Base-by-base conservation (phyloP, 1,140 invertebrate genomes). In the Brachionus koreanus region DNA sequence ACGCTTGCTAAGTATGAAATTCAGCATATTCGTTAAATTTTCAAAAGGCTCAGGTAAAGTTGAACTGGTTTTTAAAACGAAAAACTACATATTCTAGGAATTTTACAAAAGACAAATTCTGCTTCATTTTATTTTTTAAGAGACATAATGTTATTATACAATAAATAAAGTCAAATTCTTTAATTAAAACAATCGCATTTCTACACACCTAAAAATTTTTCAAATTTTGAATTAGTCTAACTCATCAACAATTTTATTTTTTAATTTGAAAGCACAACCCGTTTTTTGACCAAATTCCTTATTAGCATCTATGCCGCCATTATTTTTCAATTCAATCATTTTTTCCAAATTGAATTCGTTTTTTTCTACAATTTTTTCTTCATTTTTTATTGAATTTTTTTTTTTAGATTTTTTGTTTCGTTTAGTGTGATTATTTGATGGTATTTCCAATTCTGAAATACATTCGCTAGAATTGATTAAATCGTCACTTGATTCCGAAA, bases 401-500 rank as follows among this genome's bases (percentile, higher is more conserved):
- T 75, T 75, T 10, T 43, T 29, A 12, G 12, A 33, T 43, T 75
- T 65, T 42, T 79, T 25, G 25, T 61, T 43, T 39, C 13, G 9
- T 43, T 12, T 79, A 9, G 1, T 25, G 7, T 43, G 33, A 16
- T 39, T 69, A 7, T 35, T 65, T 5, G 63, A 0, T 13, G 16
- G n/a, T 13, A 4, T 35, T 13, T 52, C 29, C 3, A 25, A 35
- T 35, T 77, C 19, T 13, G 23, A 25, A 12, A 49, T 33, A 33
- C 43, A 52, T 35, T 77, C 43, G 16, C 10, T 9, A 19, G 43
- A 46, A 23, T 23, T n/a, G n/a, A 12, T 61, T 9, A 42, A 29
- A 39, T 79, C 76, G 25, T 79, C 76, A 37, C 76, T 79, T 43
- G 76, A 79, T 23, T 79, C 76, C 3, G 76, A 65, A 23, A 79